Evolutionary conservation across 2,888 invertebrate species (phyloP).

Genomic region (Ligdia adustata): DNA sequence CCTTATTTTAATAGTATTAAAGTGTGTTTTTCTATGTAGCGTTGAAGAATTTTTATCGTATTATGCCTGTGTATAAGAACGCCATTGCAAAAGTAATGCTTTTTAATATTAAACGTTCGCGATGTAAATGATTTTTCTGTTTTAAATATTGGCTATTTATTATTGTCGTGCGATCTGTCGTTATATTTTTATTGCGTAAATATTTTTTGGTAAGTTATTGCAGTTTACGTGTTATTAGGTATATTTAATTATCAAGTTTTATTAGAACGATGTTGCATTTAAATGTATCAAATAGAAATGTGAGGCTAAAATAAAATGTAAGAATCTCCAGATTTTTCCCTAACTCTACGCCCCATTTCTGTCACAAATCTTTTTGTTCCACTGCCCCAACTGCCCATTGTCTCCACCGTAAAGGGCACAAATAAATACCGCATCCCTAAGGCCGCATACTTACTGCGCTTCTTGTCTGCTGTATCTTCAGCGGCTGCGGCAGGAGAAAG

Average conservation of each 20-base stretch:
- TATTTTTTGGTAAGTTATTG: constrained; percentile 20
- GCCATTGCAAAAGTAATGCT: constrained; percentile 54
- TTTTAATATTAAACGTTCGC: constrained; percentile 51
- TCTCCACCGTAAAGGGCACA: too few relatives aligned
- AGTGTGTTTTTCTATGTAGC: constrained; percentile 25
- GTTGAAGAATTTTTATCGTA: constrained; percentile 15
- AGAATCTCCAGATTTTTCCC: too few relatives aligned
- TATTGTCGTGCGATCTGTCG: constrained; percentile 32
- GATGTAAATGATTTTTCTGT: constrained; percentile 48
- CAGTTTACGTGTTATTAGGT: background rate
- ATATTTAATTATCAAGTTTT: background rate
- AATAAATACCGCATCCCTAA: too few relatives aligned
- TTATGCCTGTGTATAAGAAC: constrained; percentile 40
- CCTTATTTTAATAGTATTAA: constrained; percentile 22
- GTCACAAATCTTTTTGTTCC: too few relatives aligned
- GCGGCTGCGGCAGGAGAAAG: too few relatives aligned
- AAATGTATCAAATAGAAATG: too few relatives aligned
- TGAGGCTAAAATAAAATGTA: too few relatives aligned
- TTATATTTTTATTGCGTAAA: constrained; percentile 9
- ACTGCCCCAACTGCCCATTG: too few relatives aligned
- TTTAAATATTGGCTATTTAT: constrained; percentile 63
- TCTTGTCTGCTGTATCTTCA: too few relatives aligned
- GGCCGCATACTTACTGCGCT: too few relatives aligned
- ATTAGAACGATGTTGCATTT: too few relatives aligned
- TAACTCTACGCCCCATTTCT: too few relatives aligned